These are phyloP conservation scores for Dendrolimus kikuchii DNA, from an alignment of 1,140 invertebrate genomes.

Conservation along the genomic window DNA sequence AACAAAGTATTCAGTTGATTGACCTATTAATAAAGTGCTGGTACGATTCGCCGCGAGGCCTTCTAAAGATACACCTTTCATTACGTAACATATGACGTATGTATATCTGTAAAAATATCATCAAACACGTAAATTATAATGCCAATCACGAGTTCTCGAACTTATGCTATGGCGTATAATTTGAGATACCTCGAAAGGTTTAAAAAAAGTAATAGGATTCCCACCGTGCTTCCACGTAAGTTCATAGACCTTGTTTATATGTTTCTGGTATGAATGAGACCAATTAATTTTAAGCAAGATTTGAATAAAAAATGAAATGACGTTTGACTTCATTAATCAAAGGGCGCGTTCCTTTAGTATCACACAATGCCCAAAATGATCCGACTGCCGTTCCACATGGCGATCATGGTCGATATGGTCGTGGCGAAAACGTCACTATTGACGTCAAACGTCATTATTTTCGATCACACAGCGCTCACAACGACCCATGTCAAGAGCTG, in stretches of 20 bases:
- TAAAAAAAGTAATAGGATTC: conserved; percentile 15
- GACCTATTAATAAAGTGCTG: too few relatives aligned
- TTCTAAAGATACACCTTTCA: too few relatives aligned
- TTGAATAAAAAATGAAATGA: conserved; percentile 38
- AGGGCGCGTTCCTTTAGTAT: not conserved
- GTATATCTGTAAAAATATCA: too few relatives aligned
- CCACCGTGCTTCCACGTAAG: conserved; percentile 41
- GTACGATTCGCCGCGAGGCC: too few relatives aligned
- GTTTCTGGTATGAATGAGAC: conserved; percentile 34
- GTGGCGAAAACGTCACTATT: too few relatives aligned
- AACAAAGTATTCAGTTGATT: too few relatives aligned
- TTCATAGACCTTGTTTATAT: conserved; percentile 56
- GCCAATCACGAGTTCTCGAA: not conserved
- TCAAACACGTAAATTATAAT: too few relatives aligned
- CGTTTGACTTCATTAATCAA: conserved; percentile 5
- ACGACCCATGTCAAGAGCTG: too few relatives aligned
- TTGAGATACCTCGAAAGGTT: conserved; percentile 15
- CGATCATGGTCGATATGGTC: too few relatives aligned
- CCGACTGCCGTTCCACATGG: not conserved
- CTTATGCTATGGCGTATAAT: conserved; percentile 22
- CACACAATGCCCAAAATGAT: not conserved
- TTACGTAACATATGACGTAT: too few relatives aligned
- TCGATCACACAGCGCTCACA: too few relatives aligned
- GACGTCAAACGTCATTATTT: too few relatives aligned
- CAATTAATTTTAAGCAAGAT: conserved; percentile 53